Evolutionary conservation across 2,888 invertebrate species (phyloP).

Genomic region (Xylophagus ater): DNA sequence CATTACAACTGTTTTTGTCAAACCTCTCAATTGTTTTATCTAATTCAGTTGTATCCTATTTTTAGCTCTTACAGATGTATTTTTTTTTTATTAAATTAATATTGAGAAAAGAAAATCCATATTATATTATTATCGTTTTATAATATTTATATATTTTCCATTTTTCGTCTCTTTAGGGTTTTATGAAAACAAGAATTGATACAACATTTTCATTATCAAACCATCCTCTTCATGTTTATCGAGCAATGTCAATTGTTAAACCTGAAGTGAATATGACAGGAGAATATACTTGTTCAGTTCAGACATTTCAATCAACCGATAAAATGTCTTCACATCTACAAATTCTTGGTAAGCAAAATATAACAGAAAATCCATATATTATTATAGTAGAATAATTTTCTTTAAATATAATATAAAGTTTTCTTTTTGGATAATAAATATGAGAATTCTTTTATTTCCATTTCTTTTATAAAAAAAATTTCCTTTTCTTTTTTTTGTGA

Average conservation of each 20-base stretch:
- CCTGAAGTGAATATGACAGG: slow-evolving; percentile 41
- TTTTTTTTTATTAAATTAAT: too few species aligned
- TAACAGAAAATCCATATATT: not conserved
- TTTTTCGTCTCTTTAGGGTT: slow-evolving; percentile 25
- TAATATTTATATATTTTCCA: too few species aligned
- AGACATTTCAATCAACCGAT: slow-evolving; percentile 39
- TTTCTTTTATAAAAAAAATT: not conserved
- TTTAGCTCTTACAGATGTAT: too few species aligned
- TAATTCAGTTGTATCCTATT: too few species aligned
- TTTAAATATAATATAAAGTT: slow-evolving; percentile 1
- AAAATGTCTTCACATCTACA: slow-evolving; percentile 37
- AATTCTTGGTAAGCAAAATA: slow-evolving; percentile 32
- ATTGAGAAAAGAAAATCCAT: too few species aligned
- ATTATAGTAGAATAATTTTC: not conserved
- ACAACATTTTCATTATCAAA: slow-evolving; percentile 28
- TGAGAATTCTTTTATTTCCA: too few species aligned
- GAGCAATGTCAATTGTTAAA: slow-evolving; percentile 37
- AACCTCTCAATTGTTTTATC: too few species aligned
- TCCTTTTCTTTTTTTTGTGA: slow-evolving; percentile 2
- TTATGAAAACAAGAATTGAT: slow-evolving; percentile 39
- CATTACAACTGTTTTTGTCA: too few species aligned
- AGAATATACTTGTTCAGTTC: slow-evolving; percentile 39
- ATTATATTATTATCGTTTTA: too few species aligned
- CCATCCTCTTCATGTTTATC: slow-evolving; percentile 30
- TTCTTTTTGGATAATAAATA: too few species aligned